These are phyloP conservation scores for Agrilus biguttatus DNA, from an alignment of 2,888 invertebrate genomes.

Conservation along the genomic window DNA sequence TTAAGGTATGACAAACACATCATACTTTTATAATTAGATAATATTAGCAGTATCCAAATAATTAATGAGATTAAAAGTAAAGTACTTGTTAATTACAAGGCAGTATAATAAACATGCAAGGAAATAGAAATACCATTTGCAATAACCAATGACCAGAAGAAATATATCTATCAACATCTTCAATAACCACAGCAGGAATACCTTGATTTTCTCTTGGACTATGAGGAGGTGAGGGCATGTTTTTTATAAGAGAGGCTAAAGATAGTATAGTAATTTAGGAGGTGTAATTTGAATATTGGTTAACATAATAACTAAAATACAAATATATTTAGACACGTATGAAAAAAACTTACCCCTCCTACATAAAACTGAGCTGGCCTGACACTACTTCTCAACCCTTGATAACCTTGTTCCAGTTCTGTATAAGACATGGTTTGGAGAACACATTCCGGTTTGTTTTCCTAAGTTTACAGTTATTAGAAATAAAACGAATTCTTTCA, in stretches of 20 bases:
- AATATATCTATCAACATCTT: slow-evolving; percentile 23
- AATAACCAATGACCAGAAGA: slow-evolving; percentile 18
- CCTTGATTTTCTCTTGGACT: background rate
- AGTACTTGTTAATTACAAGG: slow-evolving; percentile 2
- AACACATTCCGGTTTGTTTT: slow-evolving; percentile 4
- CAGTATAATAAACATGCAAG: slow-evolving; percentile 5
- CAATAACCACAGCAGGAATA: slow-evolving; percentile 22
- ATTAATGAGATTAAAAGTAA: too few relatives aligned
- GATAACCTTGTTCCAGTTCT: slow-evolving; percentile 85
- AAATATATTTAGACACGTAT: background rate
- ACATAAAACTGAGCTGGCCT: slow-evolving; percentile 55
- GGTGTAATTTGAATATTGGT: background rate
- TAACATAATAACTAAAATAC: background rate
- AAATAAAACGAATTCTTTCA: too few relatives aligned
- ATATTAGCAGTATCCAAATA: too few relatives aligned
- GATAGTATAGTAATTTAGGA: background rate
- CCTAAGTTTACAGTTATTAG: too few relatives aligned
- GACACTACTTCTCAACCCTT: slow-evolving; percentile 62
- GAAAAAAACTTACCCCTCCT: slow-evolving; percentile 45
- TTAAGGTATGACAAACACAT: too few relatives aligned
- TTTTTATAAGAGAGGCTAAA: background rate
- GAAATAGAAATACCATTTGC: slow-evolving; percentile 7
- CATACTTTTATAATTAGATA: too few relatives aligned
- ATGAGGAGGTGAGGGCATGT: background rate
- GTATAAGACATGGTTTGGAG: slow-evolving; percentile 64